Evolutionary conservation across 37 sponge, comb jelly and placozoan genomes (phyloP).

Genomic region (Crambe crambe): DNA sequence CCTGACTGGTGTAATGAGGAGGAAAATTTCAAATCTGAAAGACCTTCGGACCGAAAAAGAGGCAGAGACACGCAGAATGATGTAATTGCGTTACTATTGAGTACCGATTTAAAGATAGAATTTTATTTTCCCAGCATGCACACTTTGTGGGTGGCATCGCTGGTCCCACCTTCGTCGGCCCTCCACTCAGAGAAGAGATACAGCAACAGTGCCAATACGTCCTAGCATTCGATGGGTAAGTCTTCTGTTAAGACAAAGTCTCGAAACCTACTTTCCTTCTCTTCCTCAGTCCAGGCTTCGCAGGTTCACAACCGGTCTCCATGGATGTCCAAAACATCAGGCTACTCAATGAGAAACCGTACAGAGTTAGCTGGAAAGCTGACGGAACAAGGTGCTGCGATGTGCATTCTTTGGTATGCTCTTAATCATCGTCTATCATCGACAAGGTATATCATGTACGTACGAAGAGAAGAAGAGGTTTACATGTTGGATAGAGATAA

Average conservation of each 20-base stretch:
- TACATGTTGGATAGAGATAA: slow-evolving; percentile 94
- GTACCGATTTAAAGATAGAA: neutral
- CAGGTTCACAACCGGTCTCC: slow-evolving; percentile 95
- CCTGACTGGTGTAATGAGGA: slow-evolving; percentile 81
- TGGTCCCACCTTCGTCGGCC: slow-evolving; percentile 33
- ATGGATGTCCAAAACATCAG: slow-evolving; percentile 82
- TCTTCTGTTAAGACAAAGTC: neutral
- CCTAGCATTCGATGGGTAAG: slow-evolving; percentile 74
- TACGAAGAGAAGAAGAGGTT: slow-evolving; percentile 54
- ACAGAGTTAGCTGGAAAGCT: slow-evolving; percentile 98
- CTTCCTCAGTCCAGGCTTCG: slow-evolving; percentile 71
- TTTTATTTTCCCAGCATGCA: slow-evolving; percentile 36
- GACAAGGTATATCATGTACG: slow-evolving; percentile 84
- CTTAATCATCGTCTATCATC: neutral
- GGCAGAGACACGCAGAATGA: slow-evolving; percentile 32
- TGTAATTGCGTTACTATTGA: slow-evolving; percentile 21
- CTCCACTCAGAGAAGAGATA: slow-evolving; percentile 55
- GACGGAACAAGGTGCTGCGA: slow-evolving; percentile 89
- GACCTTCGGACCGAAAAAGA: slow-evolving; percentile 1
- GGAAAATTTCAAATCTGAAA: slow-evolving; percentile 16
- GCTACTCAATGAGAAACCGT: slow-evolving; percentile 68
- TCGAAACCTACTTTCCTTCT: neutral
- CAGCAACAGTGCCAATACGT: slow-evolving; percentile 70
- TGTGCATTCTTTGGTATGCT: neutral
- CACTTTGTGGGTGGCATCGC: slow-evolving; percentile 49